Evolutionary conservation across 1,140 invertebrate species (phyloP).

Genomic region (Mactra quadrangularis): DNA sequence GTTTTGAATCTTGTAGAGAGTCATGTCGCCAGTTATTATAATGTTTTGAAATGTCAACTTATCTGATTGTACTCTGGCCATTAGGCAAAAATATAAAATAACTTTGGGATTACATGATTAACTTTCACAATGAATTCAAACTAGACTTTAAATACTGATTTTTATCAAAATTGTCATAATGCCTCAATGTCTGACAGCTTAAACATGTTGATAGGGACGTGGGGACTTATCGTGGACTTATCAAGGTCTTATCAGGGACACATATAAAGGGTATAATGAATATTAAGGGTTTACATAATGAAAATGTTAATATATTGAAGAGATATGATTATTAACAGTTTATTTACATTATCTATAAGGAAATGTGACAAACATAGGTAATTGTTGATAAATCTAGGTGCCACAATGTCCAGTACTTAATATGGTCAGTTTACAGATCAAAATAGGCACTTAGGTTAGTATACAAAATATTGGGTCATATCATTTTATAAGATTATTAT

Average conservation of each 20-base stretch:
- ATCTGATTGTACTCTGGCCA: conserved; percentile 23
- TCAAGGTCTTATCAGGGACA: too few species aligned
- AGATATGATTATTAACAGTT: conserved; percentile 29
- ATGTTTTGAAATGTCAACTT: conserved; percentile 19
- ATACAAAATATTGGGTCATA: too few species aligned
- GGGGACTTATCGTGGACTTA: too few species aligned
- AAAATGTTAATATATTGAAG: too few species aligned
- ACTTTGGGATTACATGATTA: background rate
- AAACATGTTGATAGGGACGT: too few species aligned
- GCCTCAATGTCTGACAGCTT: too few species aligned
- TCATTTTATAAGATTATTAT: too few species aligned
- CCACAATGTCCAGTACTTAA: conserved; percentile 3
- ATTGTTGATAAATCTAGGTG: background rate
- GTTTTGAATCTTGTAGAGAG: too few species aligned
- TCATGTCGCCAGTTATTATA: too few species aligned
- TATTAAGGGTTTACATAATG: too few species aligned
- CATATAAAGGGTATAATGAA: too few species aligned
- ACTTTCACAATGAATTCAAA: conserved; percentile 31
- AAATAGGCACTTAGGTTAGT: too few species aligned
- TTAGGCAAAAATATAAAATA: background rate
- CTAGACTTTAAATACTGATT: conserved; percentile 11
- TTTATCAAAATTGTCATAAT: background rate
- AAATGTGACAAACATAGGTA: conserved; percentile 21
- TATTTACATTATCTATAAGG: background rate
- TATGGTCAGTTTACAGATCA: background rate